Conservation (phyloP, 2,888 invertebrate species). For the Drosophila borealis region DNA sequence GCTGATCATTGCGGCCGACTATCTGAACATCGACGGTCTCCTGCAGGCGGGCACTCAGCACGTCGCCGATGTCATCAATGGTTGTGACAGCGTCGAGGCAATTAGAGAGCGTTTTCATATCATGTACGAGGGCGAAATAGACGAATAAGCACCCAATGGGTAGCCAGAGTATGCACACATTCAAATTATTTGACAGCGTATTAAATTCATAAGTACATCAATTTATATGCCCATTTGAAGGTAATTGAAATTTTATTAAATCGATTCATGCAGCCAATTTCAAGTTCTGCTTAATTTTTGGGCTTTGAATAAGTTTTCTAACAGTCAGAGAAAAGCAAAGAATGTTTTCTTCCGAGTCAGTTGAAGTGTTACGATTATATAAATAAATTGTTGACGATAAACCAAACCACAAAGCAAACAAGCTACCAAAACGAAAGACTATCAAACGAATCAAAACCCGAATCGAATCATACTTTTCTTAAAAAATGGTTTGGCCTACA, state of each 20-base stretch:
- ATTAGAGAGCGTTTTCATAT: slow-evolving; percentile 40
- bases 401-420: too few species aligned
- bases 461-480: too few species aligned
- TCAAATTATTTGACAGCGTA: background rate
- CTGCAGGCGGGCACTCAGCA: slow-evolving; percentile 27
- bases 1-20: slow-evolving; percentile 55
- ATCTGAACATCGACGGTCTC: slow-evolving; percentile 35
- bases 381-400: too few species aligned
- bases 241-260: background rate
- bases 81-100: slow-evolving; percentile 21
- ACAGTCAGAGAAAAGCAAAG: too few species aligned
- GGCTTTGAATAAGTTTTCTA: too few species aligned
- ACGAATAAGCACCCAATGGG: background rate
- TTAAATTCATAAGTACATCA: slow-evolving; percentile 11
- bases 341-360: too few species aligned
- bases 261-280: background rate
- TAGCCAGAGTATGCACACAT: background rate
- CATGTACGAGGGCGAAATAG: slow-evolving; percentile 1
- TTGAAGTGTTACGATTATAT: too few species aligned
- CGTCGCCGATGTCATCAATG: slow-evolving; percentile 35
- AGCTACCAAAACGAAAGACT: too few species aligned
- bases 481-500: too few species aligned
- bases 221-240: background rate
- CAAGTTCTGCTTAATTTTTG: background rate
- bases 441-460: too few species aligned